Base-by-base conservation (phyloP, 2,888 invertebrate genomes). In the Schizaphis graminum region DNA sequence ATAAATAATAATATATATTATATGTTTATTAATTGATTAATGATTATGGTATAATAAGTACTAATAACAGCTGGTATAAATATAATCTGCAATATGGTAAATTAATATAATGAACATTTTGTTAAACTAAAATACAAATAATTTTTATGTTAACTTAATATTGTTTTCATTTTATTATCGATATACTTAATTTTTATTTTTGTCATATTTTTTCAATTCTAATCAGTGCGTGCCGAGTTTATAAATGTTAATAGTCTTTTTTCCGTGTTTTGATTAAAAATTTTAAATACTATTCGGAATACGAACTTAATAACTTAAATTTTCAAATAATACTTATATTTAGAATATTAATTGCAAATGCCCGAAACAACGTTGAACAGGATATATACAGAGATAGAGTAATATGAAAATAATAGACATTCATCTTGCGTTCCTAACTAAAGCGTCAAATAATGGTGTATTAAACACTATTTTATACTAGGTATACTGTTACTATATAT, bases 301-400 rank as follows among this genome's bases (percentile, higher is more conserved):
- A 41, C 28, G 41, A 24, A 57, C 13, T 89, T 16, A 26, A 57
- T 28, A 4, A 56, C 41, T 56, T 77, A n/a, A 5, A 77, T 77
- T 89, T 89, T 41, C 24, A 89, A 89, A 89, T 89, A 89, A 89
- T 89, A 57, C 53, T 21, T 53, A 53, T 57, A 53, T 24, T n/a
- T 35, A 56, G 88, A 88, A 88, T 35, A 53, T 88, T 41, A 24
- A 56, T 88, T 88, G 56, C 35, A 24, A 53, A 56, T 56, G 3
- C 26, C n/a, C 35, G 35, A 35, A 77, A 77, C 16, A 44, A 44
- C 3, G 35, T 21, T 77, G 16, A 77, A 77, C 7, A 21, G 7
- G n/a, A 67, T 67, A 67, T 26, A 57, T 8, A 26, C 11, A n/a
- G 16, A 67, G 16, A 35, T 3, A 61, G 67, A 2, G 67, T 77